These are phyloP conservation scores for Mandrillus leucophaeus DNA, from an alignment of 2,113 vertebrate genomes.

Conservation along the genomic window DNA sequence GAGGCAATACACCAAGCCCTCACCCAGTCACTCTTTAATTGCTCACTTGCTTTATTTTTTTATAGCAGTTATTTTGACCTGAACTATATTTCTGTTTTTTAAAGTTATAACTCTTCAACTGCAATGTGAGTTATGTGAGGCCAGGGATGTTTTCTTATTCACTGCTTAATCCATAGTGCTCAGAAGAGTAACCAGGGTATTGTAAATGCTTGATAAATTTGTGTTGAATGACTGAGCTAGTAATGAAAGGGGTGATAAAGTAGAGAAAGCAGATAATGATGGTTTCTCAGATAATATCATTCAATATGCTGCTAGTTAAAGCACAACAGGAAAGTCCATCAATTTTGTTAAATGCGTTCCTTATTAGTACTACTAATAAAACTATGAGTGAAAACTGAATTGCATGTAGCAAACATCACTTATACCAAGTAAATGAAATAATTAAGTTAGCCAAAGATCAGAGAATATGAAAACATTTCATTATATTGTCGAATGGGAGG, in stretches of 20 bases:
- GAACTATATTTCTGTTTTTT: not conserved
- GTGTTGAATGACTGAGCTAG: not conserved
- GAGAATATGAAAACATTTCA: not conserved
- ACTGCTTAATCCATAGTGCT: not conserved
- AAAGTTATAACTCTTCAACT: not conserved
- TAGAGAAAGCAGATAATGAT: not conserved
- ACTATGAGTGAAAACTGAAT: not conserved
- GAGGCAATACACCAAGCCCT: not conserved
- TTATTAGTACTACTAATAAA: not conserved
- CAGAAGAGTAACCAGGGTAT: not conserved
- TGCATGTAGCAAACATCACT: not conserved
- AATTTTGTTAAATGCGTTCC: not conserved
- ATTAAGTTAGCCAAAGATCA: not conserved
- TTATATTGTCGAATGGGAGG: not conserved
- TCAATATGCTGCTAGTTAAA: not conserved
- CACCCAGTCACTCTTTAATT: not conserved
- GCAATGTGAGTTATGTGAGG: not conserved
- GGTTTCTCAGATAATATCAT: not conserved
- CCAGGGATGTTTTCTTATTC: not conserved
- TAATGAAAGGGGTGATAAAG: not conserved
- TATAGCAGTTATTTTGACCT: not conserved
- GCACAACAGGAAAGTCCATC: not conserved
- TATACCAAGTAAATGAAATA: not conserved
- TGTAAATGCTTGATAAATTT: not conserved
- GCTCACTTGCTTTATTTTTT: not conserved